Conservation (phyloP, 2,113 vertebrate species). For the Apteryx mantelli region DNA sequence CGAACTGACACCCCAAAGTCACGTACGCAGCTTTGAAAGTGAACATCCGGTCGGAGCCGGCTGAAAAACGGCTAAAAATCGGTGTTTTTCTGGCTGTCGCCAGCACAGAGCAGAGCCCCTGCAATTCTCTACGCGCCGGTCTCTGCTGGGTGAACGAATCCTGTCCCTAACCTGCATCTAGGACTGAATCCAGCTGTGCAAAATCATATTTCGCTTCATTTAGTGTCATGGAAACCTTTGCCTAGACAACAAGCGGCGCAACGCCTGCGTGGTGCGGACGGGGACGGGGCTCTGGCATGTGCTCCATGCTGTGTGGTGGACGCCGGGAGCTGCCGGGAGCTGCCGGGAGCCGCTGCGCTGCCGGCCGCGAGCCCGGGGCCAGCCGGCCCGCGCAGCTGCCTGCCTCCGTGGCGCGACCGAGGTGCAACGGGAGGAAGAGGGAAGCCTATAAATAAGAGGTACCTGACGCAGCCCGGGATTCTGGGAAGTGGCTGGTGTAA, state of each 20-base stretch:
- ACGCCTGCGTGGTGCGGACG: not conserved
- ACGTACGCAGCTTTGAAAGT: not conserved
- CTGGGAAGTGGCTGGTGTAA: not conserved
- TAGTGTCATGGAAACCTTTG: conserved; percentile 68
- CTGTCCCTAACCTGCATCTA: conserved; percentile 45
- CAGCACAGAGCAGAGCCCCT: conserved; percentile 25
- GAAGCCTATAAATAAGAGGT: not conserved
- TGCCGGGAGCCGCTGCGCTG: no score
- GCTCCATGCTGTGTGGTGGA: not conserved
- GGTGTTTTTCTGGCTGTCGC: conserved; percentile 35
- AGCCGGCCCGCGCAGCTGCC: no score
- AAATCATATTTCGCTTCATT: conserved; percentile 58
- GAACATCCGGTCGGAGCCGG: conserved; percentile 24
- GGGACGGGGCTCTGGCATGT: fast-evolving
- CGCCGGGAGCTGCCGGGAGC: fast-evolving
- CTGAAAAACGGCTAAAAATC: conserved; percentile 23
- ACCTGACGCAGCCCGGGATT: not conserved
- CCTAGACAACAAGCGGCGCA: conserved; percentile 58
- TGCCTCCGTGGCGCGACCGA: no score
- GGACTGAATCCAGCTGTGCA: conserved; percentile 58
- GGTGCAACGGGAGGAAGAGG: not conserved
- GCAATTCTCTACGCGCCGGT: conserved; percentile 37
- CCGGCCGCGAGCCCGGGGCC: no score
- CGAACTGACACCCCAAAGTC: no score
- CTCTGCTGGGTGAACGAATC: conserved; percentile 43